Base-by-base conservation (phyloP, 2,797 vertebrate species). In the Pseudopleuronectes americanus region DNA sequence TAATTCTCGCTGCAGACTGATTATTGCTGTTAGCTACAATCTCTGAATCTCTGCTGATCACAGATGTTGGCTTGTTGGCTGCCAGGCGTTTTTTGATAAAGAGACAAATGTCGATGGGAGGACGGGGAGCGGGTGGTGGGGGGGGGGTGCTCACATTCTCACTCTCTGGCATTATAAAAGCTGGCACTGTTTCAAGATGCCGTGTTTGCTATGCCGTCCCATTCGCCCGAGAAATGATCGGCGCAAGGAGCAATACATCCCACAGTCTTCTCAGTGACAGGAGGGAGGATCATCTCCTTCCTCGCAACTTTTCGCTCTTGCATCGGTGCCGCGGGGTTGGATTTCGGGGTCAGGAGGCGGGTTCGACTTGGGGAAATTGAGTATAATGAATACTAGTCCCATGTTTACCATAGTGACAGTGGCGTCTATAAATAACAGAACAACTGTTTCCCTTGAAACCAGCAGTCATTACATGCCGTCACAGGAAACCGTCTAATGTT, bases 61-160 rank as follows among this genome's bases (percentile, higher is more conserved):
- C 87, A 91, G 85, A 90, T 90, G 84, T 87, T 84, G 85, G 70
- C 66, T 81, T 85, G 81, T 81, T 87, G 80, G 86, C 85, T 87
- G 83, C 84, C 85, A 78, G 85, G 75, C 61, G 54, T 87, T 92
- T 45, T 88, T 84, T 83, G 88, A 90, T 89, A 87, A 89, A 89
- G 88, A 90, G 80, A 87, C 81, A 89, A 90, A 89, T 83, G 87
- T 91, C 87, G 86, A 68, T 76, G 74, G 74, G 87, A 68, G 72
- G 78, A 62, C 77, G 75, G 83, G 80, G 77, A 14, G 52, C 24
- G 10, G 72, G 70, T 77, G 74, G 81, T 74, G 75, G 83, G 77
- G 76, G 69, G 69, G 80, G 76, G 83, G 78, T 65, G 75, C 5
- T 48, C 47, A 48, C 47, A 48, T 48, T 48, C 19, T 85, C 73